These are phyloP conservation scores for Ariopsis seemanni DNA, from an alignment of 2,113 vertebrate genomes.

Conservation along the genomic window DNA sequence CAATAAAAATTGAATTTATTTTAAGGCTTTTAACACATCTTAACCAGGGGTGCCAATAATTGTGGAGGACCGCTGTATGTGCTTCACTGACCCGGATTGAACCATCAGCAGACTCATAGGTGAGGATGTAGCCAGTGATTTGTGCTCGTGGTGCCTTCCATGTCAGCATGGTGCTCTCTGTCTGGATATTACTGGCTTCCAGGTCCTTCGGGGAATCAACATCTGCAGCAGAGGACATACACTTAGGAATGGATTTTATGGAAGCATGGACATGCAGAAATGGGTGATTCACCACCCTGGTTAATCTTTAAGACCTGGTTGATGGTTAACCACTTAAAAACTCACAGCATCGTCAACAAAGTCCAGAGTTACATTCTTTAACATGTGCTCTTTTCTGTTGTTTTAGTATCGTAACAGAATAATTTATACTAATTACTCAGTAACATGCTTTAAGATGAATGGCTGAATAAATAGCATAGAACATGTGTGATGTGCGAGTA, in stretches of 20 bases:
- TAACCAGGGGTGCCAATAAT: too few relatives aligned
- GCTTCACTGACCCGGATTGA: slow-evolving; percentile 76
- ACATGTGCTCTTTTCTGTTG: neutral
- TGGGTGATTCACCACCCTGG: too few relatives aligned
- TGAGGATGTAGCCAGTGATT: slow-evolving; percentile 88
- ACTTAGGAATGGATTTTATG: neutral
- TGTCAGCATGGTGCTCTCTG: slow-evolving; percentile 82
- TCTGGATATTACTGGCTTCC: slow-evolving; percentile 83
- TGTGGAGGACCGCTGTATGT: too few relatives aligned
- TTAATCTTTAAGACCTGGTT: too few relatives aligned
- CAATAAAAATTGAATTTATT: too few relatives aligned
- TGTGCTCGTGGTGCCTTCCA: slow-evolving; percentile 87
- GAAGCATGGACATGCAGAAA: neutral
- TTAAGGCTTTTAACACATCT: too few relatives aligned
- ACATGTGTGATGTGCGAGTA: too few relatives aligned
- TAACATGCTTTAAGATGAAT: neutral
- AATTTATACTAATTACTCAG: neutral
- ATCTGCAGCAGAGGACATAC: slow-evolving; percentile 67
- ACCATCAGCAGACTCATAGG: slow-evolving; percentile 85
- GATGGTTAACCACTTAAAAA: neutral
- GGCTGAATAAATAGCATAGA: neutral
- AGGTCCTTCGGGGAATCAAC: slow-evolving; percentile 88
- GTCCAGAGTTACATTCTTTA: neutral
- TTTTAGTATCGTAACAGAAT: neutral
- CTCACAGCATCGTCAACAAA: neutral